Conservation (phyloP, 1,140 invertebrate species). For the Polypedilum pembai region DNA sequence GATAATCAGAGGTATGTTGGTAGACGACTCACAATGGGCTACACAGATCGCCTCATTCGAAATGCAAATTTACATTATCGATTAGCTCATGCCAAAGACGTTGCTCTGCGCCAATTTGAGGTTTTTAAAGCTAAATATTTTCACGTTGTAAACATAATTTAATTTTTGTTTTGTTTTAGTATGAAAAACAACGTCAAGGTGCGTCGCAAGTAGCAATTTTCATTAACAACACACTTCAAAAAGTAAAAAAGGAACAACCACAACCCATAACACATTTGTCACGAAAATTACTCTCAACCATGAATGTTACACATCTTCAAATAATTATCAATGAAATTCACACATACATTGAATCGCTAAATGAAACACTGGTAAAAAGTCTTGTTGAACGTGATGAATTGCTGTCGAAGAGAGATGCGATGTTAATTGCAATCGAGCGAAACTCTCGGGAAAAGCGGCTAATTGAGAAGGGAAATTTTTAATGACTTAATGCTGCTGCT, state of each 20-base stretch:
- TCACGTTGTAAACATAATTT: not conserved
- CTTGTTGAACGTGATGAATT: conserved; percentile 19
- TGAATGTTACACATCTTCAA: conserved; percentile 16
- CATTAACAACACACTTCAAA: not conserved
- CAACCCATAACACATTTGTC: not conserved
- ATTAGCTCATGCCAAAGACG: conserved; percentile 9
- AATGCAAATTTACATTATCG: conserved; percentile 25
- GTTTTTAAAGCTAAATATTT: not conserved
- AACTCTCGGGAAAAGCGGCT: not conserved
- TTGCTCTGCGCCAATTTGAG: not conserved
- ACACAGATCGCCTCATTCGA: not conserved
- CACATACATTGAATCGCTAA: not conserved
- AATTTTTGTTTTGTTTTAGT: not conserved
- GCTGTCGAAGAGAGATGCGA: conserved; percentile 10
- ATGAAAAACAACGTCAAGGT: conserved; percentile 8
- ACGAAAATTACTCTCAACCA: not conserved
- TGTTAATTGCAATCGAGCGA: conserved; percentile 1
- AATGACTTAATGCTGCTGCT: not conserved
- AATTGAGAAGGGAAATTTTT: conserved; percentile 23
- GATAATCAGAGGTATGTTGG: not conserved
- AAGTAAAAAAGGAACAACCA: conserved; percentile 5
- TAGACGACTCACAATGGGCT: not conserved
- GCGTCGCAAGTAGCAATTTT: not conserved
- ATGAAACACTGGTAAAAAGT: not conserved
- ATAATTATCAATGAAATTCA: conserved; percentile 21